Evolutionary conservation across 2,113 vertebrate species (phyloP), one percentile per base, ranked within the genome.

Genomic region (Pagrus major): DNA sequence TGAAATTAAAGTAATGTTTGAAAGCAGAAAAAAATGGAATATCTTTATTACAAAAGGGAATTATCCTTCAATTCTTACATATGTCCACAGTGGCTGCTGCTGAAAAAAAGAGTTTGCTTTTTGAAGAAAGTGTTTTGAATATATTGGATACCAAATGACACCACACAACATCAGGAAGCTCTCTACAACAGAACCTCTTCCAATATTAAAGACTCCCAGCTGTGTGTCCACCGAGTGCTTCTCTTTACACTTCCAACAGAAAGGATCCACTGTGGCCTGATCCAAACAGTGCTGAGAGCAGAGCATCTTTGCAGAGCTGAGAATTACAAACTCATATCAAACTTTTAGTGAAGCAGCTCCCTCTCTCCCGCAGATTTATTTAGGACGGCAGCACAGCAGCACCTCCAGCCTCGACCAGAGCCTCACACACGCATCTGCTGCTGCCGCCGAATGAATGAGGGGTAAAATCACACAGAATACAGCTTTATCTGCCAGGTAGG

Each of bases 311-410:
- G 31, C 39, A 31, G 6, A 1, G 16, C 44, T 25, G 9, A 61
- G 20, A 31, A 52, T 41, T 31, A 60, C 35, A 68, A 60, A 68
- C 75, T 61, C 35, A 6, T 16, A 29, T 49, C 31, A 14, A 56
- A 47, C 31, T 39, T 39, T 29, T 1, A 46, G n/a, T 16, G 1
- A 37, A 56, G 31, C 49, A n/a, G 67, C 47, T 56, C 7, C 16
- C 25, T n/a, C 12, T 35, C 10, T 46, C 76, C 37, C 0, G 54
- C 47, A 46, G 47, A 64, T 71, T 63, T 46, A 64, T 71, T 44
- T 63, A 11, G 56, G 25, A 15, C 6, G 10, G 65, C 44, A 47
- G 31, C 35, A 9, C 21, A 29, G 73, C 64, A 51, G 35, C 29
- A 14, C 44, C 55, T 61, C 20, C 56, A 42, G 44, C 44, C 14